A percentile compares a stretch with the other conserved stretches of the same genome.
Conservation (phyloP, 2,888 invertebrate genomes). For the Drosophila neonasuta region DNA sequence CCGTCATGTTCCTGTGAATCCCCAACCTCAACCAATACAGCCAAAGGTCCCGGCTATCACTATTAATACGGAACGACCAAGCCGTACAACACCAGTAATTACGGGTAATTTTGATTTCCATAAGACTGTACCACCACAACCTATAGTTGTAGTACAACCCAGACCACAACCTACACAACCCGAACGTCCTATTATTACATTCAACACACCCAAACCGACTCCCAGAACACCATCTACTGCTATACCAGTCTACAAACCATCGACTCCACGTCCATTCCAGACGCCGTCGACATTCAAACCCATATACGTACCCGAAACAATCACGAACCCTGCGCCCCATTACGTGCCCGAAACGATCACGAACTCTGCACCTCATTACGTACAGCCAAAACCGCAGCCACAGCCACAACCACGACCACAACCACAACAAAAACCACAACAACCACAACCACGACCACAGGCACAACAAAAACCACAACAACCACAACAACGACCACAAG, state of each 20-base stretch:
- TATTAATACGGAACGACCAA: slow-evolving; percentile 74
- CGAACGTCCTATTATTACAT: neutral
- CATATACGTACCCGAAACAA: slow-evolving; percentile 36
- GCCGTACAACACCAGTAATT: slow-evolving; percentile 65
- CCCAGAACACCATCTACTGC: slow-evolving; percentile 48
- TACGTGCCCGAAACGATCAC: slow-evolving; percentile 36
- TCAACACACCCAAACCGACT: slow-evolving; percentile 37
- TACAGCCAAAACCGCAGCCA: slow-evolving; percentile 29
- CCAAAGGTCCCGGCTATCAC: slow-evolving; percentile 76
- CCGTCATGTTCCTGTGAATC: slow-evolving; percentile 70
- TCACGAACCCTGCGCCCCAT: slow-evolving; percentile 11
- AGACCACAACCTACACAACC: slow-evolving; percentile 18
- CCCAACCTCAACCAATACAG: slow-evolving; percentile 51
- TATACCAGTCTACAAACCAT: slow-evolving; percentile 28
- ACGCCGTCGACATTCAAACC: slow-evolving; percentile 12
- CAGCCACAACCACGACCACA: neutral
- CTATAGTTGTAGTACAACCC: slow-evolving; percentile 43
- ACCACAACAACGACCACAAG: slow-evolving; percentile 1
- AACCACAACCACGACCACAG: neutral
- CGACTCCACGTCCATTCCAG: slow-evolving; percentile 43
- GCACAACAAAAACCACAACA: slow-evolving; percentile 23
- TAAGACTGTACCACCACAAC: slow-evolving; percentile 60
- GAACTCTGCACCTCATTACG: slow-evolving; percentile 32
- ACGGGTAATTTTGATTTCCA: slow-evolving; percentile 76
- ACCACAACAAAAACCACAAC: slow-evolving; percentile 24